Evolutionary conservation across 2,113 vertebrate genomes (phyloP).

Genomic region (Alces alces): DNA sequence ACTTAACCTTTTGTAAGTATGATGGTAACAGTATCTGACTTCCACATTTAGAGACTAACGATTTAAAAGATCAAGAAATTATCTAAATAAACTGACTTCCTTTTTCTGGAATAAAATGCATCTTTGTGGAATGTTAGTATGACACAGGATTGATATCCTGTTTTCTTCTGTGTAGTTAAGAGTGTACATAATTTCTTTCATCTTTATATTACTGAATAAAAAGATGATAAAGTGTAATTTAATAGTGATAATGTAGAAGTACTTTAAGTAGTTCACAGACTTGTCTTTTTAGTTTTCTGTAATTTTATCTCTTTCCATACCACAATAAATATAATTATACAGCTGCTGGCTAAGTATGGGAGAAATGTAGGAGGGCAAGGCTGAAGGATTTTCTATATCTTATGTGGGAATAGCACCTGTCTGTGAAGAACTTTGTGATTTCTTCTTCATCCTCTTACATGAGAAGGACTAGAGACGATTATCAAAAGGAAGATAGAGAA

Average conservation of each 20-base stretch:
- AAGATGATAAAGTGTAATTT: slow-evolving; percentile 20
- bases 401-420: not conserved
- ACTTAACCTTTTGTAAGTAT: slow-evolving; percentile 10
- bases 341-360: not conserved
- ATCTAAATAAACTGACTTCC: not conserved
- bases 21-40: not conserved
- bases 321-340: not conserved
- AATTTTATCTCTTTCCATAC: slow-evolving; percentile 1
- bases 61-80: not conserved
- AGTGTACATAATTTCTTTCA: not conserved
- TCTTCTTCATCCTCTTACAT: not conserved
- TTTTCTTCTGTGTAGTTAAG: slow-evolving; percentile 18
- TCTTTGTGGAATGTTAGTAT: not conserved
- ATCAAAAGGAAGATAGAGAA: not conserved
- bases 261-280: slow-evolving; percentile 8
- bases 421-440: slow-evolving; percentile 16
- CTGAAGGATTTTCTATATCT: not conserved
- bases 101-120: slow-evolving; percentile 24
- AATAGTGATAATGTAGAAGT: not conserved
- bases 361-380: not conserved
- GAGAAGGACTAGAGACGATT: not conserved
- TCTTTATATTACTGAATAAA: not conserved
- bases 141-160: not conserved
- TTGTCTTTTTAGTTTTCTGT: slow-evolving; percentile 13
- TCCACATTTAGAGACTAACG: not conserved